Percentiles rank a stretch among this genome's conserved stretches.
Evolutionary conservation across 1,140 invertebrate species (phyloP).

Genomic region (Globodera ellingtonae): DNA sequence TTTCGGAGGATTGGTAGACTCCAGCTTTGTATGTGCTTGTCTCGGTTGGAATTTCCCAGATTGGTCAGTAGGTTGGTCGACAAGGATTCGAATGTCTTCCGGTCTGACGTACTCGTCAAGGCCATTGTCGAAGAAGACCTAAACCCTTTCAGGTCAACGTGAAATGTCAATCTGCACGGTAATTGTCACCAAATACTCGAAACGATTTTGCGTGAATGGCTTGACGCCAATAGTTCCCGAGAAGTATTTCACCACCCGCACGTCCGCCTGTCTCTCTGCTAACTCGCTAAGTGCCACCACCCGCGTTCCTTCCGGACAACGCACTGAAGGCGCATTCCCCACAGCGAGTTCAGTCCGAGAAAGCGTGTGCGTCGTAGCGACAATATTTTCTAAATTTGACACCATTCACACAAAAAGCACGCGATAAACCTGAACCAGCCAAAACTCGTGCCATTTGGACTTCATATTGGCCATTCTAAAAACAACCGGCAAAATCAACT

Average conservation of each 20-base stretch:
- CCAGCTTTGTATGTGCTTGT: conserved; percentile 25
- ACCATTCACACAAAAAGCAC: not conserved
- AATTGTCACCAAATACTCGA: conserved; percentile 33
- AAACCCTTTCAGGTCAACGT: not conserved
- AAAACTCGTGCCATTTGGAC: conserved; percentile 6
- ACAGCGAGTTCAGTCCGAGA: conserved; percentile 16
- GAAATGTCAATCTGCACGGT: not conserved
- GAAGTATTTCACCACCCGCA: conserved; percentile 16
- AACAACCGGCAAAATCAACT: not conserved
- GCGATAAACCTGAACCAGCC: not conserved
- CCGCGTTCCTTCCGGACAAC: conserved; percentile 38
- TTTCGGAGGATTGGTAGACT: not conserved
- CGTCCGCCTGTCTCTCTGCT: not conserved
- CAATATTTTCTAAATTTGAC: not conserved
- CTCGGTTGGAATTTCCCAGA: conserved; percentile 25
- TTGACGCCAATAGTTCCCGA: conserved; percentile 36
- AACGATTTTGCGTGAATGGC: conserved; percentile 33
- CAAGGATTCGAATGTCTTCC: conserved; percentile 31
- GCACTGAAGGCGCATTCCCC: conserved; percentile 31
- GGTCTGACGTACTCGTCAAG: conserved; percentile 36
- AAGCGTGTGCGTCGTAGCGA: not conserved
- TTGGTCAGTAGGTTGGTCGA: conserved; percentile 33
- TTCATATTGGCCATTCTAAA: not conserved
- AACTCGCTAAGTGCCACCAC: conserved; percentile 28
- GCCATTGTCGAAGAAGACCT: conserved; percentile 40